phyloP scores from a whole-genome alignment of 2,113 vertebrate species.

The Sula dactylatra region DNA sequence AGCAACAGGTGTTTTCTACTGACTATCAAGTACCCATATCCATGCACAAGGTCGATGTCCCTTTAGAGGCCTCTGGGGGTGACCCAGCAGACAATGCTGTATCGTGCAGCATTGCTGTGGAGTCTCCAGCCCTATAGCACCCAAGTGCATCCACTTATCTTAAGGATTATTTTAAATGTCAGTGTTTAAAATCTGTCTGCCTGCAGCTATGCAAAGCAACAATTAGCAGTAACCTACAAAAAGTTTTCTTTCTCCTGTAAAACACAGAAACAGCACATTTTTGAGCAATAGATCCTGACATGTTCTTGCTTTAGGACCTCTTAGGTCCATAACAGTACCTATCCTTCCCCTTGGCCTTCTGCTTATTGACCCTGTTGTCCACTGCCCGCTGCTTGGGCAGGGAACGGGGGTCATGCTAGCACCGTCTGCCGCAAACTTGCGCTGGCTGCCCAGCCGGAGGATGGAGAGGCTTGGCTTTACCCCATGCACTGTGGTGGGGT shows the following conservation, averaged over 20 bases:
- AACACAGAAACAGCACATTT: not conserved
- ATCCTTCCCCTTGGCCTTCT: not conserved
- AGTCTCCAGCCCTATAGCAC: not conserved
- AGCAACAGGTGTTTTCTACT: no score
- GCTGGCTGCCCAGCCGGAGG: not conserved
- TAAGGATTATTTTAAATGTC: not conserved
- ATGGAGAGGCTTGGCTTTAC: not conserved
- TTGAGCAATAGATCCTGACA: not conserved
- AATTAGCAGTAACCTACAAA: not conserved
- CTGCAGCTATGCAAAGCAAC: not conserved
- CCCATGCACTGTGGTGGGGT: rapidly evolving
- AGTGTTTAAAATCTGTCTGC: not conserved
- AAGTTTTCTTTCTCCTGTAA: not conserved
- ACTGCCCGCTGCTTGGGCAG: not conserved
- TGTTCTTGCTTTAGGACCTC: not conserved
- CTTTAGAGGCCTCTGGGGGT: not conserved
- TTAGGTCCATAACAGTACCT: no score
- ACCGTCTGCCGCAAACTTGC: not conserved
- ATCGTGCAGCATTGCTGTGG: not conserved
- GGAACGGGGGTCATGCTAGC: no score
- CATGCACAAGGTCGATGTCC: rapidly evolving
- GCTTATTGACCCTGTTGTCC: not conserved
- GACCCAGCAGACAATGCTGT: not conserved
- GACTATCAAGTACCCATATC: not conserved
- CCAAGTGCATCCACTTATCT: not conserved